phyloP scores from a whole-genome alignment of 30 jellyfish, hydroid and myxozoan genomes.

The Aurelia aurita complex sp. Pacific region DNA sequence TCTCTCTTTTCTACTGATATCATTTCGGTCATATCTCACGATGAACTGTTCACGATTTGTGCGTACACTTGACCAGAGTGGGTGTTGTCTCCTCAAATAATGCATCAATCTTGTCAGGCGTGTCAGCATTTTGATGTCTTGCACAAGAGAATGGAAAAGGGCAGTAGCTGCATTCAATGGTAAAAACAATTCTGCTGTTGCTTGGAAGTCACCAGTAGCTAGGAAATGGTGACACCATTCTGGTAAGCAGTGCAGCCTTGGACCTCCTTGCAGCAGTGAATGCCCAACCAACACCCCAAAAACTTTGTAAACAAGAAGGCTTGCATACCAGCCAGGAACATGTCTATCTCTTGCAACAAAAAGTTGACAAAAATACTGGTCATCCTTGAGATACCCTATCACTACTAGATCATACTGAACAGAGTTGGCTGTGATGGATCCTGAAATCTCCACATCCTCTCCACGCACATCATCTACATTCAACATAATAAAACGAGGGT shows the following conservation, averaged over 20 bases:
- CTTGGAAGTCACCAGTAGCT: conserved; percentile 12
- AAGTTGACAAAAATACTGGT: no score
- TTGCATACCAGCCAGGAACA: neutral
- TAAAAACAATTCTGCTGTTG: conserved; percentile 28
- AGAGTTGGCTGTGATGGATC: no score
- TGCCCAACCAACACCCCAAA: conserved; percentile 16
- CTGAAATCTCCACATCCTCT: no score
- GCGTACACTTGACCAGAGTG: conserved; percentile 24
- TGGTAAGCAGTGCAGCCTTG: conserved; percentile 19
- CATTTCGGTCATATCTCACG: conserved; percentile 18
- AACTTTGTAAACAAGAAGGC: conserved; percentile 20
- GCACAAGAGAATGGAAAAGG: neutral
- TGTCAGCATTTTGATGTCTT: conserved; percentile 26
- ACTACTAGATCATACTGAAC: no score
- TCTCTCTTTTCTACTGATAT: no score
- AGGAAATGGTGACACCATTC: conserved; percentile 8
- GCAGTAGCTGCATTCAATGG: conserved; percentile 43
- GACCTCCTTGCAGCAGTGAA: conserved; percentile 15
- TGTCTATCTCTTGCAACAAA: no score
- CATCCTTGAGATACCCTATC: no score
- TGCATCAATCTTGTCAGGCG: conserved; percentile 4
- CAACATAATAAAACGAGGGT: no score
- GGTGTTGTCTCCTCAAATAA: conserved; percentile 19
- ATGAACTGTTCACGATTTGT: conserved; percentile 27
- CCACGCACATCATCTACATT: no score